phyloP scores from a whole-genome alignment of 2,797 vertebrate genomes.

The Pipistrellus nathusii region DNA sequence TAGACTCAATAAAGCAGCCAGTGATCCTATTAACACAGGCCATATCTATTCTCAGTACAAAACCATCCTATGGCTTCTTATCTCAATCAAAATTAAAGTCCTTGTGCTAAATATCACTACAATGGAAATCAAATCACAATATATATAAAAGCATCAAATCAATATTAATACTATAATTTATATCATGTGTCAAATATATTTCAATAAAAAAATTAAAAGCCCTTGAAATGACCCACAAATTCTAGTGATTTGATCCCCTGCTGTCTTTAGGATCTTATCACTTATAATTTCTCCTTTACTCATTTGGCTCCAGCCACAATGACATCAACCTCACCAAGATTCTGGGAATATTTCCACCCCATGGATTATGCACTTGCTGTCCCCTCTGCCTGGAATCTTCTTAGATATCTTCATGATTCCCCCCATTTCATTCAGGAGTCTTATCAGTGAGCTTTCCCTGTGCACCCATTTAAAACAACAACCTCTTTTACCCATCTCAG shows the following conservation, averaged over 20 bases:
- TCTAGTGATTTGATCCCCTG: background rate
- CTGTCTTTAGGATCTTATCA: background rate
- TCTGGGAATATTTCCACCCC: no score
- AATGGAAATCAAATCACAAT: background rate
- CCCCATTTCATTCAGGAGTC: background rate
- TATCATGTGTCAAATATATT: background rate
- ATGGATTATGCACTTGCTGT: background rate
- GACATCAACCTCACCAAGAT: background rate
- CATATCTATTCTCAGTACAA: background rate
- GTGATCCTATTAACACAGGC: background rate
- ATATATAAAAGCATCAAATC: background rate
- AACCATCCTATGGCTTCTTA: background rate
- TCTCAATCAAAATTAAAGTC: constrained; percentile 22
- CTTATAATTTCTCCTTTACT: background rate
- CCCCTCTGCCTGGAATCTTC: background rate
- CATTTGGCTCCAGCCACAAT: background rate
- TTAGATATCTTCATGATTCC: background rate
- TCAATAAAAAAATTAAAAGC: background rate
- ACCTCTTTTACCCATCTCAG: background rate
- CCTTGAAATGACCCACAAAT: background rate
- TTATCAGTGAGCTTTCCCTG: background rate
- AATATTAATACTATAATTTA: background rate
- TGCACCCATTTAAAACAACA: background rate
- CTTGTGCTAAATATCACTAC: background rate
- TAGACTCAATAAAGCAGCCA: background rate